phyloP scores from a whole-genome alignment of 2,888 invertebrate genomes.

The Schizaphis graminum region DNA sequence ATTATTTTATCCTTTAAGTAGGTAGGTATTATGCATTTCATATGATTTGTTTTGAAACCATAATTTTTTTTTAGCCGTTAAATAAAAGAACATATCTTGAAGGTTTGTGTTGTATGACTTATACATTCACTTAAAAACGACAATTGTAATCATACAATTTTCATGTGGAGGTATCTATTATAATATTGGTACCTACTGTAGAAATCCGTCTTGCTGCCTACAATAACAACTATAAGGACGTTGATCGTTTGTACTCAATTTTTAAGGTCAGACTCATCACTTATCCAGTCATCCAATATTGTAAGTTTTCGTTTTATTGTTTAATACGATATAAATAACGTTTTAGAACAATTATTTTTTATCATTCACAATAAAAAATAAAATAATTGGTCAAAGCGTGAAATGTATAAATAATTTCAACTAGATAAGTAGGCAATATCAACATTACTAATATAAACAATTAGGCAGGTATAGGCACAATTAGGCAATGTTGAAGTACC shows the following conservation, averaged over 20 bases:
- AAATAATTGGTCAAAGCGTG: not conserved
- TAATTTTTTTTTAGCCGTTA: not conserved
- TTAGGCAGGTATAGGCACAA: not conserved
- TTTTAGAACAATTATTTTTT: not conserved
- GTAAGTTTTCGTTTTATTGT: not conserved
- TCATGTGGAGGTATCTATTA: not conserved
- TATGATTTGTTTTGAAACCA: not conserved
- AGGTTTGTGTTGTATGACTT: not conserved
- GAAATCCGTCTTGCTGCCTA: not conserved
- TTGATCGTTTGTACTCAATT: not conserved
- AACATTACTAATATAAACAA: not conserved
- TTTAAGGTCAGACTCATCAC: conserved; percentile 2
- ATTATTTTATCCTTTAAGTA: not conserved
- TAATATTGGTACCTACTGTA: not conserved
- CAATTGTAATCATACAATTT: not conserved
- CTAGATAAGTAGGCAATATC: not conserved
- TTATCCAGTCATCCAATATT: not conserved
- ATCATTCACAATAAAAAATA: not conserved
- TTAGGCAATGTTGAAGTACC: not conserved
- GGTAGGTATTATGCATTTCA: not conserved
- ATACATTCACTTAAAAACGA: not conserved
- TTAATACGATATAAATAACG: not conserved
- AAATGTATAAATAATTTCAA: not conserved
- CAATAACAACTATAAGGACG: not conserved
- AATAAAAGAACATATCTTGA: not conserved